Evolutionary conservation across 2,113 vertebrate species (phyloP), one percentile per base, ranked within the genome.

Genomic region (Datnioides undecimradiatus): DNA sequence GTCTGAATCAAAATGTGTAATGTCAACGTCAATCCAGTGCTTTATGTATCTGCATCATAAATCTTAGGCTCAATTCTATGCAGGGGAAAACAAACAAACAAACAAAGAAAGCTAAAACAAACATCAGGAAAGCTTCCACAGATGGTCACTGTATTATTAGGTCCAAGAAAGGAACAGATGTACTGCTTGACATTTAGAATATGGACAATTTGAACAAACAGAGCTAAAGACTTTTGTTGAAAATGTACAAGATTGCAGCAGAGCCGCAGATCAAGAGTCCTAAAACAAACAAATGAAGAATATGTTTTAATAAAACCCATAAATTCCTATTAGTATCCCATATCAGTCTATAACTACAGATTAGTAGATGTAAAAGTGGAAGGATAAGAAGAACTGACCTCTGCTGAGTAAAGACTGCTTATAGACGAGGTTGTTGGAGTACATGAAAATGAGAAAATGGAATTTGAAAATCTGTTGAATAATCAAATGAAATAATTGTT

Each of bases 141-240:
- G 48, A 84, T 74, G 67, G 67, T n/a, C 6, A 29, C 7, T 36
- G 43, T 36, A 65, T 23, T 57, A 73, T 80, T 70, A 79, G 45
- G 57, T 85, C 54, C 45, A 43, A 49, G 41, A 21, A 70, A 64
- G 43, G 27, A 80, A 64, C 68, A 83, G 78, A 80, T 73, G 67
- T 27, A 71, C 54, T 43, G 67, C 48, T 46, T 86, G 74, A 84
- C 77, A 86, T 84, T 87, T 82, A 70, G 79, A 82, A 76, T 57
- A 21, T 36, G 60, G 57, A 67, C 55, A 60, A 65, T 65, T 55
- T 76, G 57, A 76, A 74, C 34, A 72, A 74, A 55, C 23, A 55
- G 23, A 76, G 51, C 6, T 3, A 16, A 17, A 62, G 27, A 66
- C 36, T 27, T 40, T 9, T 64, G 51, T 57, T 51, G 51, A 76